These are phyloP conservation scores for Gambusia affinis DNA, from an alignment of 2,113 vertebrate species.

Conservation along the genomic window DNA sequence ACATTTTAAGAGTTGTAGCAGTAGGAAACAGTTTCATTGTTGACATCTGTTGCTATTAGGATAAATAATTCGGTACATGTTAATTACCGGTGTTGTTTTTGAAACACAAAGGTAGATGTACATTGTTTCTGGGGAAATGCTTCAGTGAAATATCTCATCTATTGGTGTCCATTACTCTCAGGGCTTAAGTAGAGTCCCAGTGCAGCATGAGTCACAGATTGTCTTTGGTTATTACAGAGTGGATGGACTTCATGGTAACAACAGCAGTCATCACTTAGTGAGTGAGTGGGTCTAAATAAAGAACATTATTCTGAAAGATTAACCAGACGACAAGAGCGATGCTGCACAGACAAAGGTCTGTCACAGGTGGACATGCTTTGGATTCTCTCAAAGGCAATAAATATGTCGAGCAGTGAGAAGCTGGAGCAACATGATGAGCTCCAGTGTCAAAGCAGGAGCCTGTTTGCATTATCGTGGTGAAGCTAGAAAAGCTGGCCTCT, in stretches of 20 bases:
- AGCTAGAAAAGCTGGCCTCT: slow-evolving; percentile 44
- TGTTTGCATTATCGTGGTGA: slow-evolving; percentile 48
- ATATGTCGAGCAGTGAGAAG: slow-evolving; percentile 51
- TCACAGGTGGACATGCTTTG: slow-evolving; percentile 73
- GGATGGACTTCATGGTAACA: slow-evolving; percentile 47
- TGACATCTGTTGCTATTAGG: neutral
- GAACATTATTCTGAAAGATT: slow-evolving; percentile 70
- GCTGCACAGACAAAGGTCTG: slow-evolving; percentile 51
- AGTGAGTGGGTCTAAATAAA: slow-evolving; percentile 71
- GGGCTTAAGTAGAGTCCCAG: slow-evolving; percentile 55
- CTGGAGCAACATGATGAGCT: slow-evolving; percentile 3
- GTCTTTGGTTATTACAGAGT: slow-evolving; percentile 60
- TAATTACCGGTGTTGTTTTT: slow-evolving; percentile 33
- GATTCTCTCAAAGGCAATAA: slow-evolving; percentile 53
- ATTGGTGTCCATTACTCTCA: slow-evolving; percentile 61
- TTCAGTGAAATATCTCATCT: slow-evolving; percentile 39
- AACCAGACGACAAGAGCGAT: slow-evolving; percentile 63
- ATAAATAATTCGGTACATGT: slow-evolving; percentile 11
- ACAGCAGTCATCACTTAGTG: slow-evolving; percentile 54
- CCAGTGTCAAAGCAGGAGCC: slow-evolving; percentile 49
- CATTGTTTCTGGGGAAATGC: slow-evolving; percentile 34
- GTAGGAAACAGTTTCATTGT: slow-evolving; percentile 10
- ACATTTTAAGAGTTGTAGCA: neutral
- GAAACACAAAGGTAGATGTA: slow-evolving; percentile 34
- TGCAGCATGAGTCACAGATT: slow-evolving; percentile 42